Base-by-base conservation (phyloP, 2,113 vertebrate species). In the Plotosus lineatus region DNA sequence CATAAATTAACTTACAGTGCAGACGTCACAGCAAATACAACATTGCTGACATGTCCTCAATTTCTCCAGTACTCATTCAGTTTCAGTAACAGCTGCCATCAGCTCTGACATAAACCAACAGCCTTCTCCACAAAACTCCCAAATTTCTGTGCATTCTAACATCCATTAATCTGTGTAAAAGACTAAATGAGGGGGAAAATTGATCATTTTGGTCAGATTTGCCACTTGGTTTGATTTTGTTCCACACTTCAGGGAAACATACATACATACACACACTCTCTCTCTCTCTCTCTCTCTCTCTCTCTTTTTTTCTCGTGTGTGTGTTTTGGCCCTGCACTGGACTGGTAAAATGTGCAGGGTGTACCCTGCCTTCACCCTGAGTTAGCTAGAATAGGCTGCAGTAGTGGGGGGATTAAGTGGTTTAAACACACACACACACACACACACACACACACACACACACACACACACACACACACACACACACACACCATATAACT, bases 51-150 rank as follows among this genome's bases (percentile, higher is more conserved):
- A 46, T 46, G 58, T 56, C 72, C 11, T 72, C 26, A 68, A 9
- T n/a, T 79, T 79, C 23, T 50, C n/a, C 53, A 53, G 23, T 40
- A 53, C 11, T 66, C 28, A 79, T 55, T 79, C n/a, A 50, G 65
- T 28, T 50, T 23, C 61, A 53, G 33, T 40, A n/a, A 78, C 42
- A 40, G 31, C 36, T 38, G 72, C 21, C 65, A 44, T 38, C 10
- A 11, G 63, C 19, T n/a, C 9, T 75, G 55, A 58, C 58, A 28
- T 7, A 28, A 53, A 75, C 73, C 40, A 55, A 48, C 50, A 55
- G 7, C 21, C 15, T 31, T 73, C 33, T n/a, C n/a, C n/a, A n/a
- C n/a, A n/a, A n/a, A 50, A 7, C 4, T 69, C 46, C 8, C 4
- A 72, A 4, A 50, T 17, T 28, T 33, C 69, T 31, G 7, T 71